A percentile compares a stretch with the other conserved stretches of the same genome.
Evolutionary conservation across 1,140 invertebrate species (phyloP).

Genomic region (Reticulitermes speratus): DNA sequence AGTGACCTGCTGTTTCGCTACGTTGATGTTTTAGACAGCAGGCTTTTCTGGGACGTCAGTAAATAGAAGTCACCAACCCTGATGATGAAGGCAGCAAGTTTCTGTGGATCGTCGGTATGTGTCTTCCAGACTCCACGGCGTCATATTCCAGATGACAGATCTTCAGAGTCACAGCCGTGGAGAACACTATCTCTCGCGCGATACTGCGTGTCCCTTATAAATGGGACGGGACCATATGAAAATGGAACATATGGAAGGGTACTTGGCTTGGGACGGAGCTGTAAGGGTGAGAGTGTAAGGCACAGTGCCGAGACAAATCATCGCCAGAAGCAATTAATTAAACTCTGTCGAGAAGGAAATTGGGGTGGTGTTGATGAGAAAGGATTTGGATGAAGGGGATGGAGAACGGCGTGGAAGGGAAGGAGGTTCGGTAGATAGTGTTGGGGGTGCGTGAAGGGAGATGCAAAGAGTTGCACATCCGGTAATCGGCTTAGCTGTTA

Average conservation of each 20-base stretch:
- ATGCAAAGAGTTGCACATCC: not conserved
- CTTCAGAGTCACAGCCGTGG: too few species aligned
- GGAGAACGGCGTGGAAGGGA: not conserved
- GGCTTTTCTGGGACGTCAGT: too few species aligned
- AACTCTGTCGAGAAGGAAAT: slow-evolving; percentile 14
- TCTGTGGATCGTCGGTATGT: too few species aligned
- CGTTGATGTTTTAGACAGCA: too few species aligned
- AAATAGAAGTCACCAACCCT: too few species aligned
- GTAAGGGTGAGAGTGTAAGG: not conserved
- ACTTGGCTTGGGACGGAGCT: not conserved
- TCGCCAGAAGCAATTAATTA: slow-evolving; percentile 10
- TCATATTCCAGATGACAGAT: too few species aligned
- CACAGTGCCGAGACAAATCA: not conserved
- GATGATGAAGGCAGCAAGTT: too few species aligned
- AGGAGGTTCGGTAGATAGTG: not conserved
- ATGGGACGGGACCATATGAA: not conserved
- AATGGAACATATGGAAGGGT: not conserved
- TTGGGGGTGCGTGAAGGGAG: not conserved
- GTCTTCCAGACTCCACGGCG: too few species aligned
- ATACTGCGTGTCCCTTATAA: not conserved
- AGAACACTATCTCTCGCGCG: too few species aligned
- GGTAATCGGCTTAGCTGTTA: slow-evolving; percentile 18
- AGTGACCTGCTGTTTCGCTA: too few species aligned
- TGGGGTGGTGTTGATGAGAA: slow-evolving; percentile 1
- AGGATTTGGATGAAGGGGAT: not conserved